phyloP scores from a whole-genome alignment of 2,113 vertebrate species.

The Hippoglossus stenolepis region DNA sequence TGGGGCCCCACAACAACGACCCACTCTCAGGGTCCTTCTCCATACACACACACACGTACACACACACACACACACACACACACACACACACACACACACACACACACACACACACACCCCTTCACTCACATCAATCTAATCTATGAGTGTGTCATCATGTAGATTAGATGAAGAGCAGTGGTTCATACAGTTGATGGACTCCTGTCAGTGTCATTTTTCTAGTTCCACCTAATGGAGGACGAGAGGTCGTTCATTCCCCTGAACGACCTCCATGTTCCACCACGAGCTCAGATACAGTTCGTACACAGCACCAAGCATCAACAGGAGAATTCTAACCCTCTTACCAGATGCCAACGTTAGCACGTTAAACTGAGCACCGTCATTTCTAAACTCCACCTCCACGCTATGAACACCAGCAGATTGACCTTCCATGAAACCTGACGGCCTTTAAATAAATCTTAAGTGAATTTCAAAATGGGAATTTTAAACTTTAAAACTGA shows the following conservation, averaged over 20 bases:
- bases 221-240: constrained; percentile 28
- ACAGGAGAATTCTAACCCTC: too few species aligned
- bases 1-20: neutral
- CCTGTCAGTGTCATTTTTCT: constrained; percentile 28
- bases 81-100: constrained; percentile 1
- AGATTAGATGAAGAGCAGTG: constrained; percentile 50
- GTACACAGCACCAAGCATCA: too few species aligned
- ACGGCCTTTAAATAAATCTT: too few species aligned
- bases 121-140: constrained; percentile 48
- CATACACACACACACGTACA: constrained; percentile 7
- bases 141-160: constrained; percentile 48
- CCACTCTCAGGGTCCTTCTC: constrained; percentile 15
- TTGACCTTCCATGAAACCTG: too few species aligned
- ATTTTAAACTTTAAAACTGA: too few species aligned
- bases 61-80: constrained; percentile 7
- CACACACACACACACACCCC: constrained; percentile 21
- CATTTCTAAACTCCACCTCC: too few species aligned
- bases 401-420: too few species aligned
- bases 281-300: neutral
- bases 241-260: constrained; percentile 33
- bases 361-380: too few species aligned
- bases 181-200: constrained; percentile 37
- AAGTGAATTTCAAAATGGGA: too few species aligned
- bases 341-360: too few species aligned
- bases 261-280: constrained; percentile 24